Base-by-base conservation (phyloP, 2,113 vertebrate genomes). In the Odontesthes bonariensis region DNA sequence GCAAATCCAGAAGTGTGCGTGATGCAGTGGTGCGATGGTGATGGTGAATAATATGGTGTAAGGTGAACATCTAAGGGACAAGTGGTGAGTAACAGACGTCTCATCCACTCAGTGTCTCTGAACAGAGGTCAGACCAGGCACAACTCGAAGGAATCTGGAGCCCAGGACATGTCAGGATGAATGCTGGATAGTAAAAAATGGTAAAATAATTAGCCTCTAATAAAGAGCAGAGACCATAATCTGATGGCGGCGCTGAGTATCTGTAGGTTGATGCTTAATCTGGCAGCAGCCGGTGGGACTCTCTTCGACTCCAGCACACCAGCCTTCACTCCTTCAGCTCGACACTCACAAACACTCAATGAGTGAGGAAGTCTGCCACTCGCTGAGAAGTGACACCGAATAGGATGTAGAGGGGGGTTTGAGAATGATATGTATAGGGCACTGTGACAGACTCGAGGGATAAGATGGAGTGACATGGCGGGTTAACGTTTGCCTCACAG, bases 401-500 rank as follows among this genome's bases (percentile, higher is more conserved):
- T 32, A 19, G 32, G 67, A 27, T 69, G 54, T 27, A 33, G 64
- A 56, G 3, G 49, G 54, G 33, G 42, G 31, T 69, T 35, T 31
- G 6, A 44, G 27, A 44, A 35, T 31, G 67, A 23, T 22, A 38
- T 49, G 42, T 17, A 10, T 31, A 46, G 67, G 55, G 42, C 44
- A 47, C 35, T 17, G 54, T 23, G 67, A 59, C 44, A 58, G 67
- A 31, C 42, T 69, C 19, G 49, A 35, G 31, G 55, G 19, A 55
- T 55, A 23, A 56, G 61, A 22, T 13, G 20, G 47, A 33, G 14
- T 42, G 22, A 31, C 20, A 31, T 33, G 58, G 27, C 33, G 51
- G 32, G n/a, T 69, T 61, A 73, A n/a, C 40, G 53, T 54, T 44
- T 14, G 53, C 57, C 72, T 81, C 60, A 22, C 65, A 74, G 49